These are phyloP conservation scores for Polypedilum vanderplanki DNA, from an alignment of 1,140 invertebrate species.

Conservation along the genomic window DNA sequence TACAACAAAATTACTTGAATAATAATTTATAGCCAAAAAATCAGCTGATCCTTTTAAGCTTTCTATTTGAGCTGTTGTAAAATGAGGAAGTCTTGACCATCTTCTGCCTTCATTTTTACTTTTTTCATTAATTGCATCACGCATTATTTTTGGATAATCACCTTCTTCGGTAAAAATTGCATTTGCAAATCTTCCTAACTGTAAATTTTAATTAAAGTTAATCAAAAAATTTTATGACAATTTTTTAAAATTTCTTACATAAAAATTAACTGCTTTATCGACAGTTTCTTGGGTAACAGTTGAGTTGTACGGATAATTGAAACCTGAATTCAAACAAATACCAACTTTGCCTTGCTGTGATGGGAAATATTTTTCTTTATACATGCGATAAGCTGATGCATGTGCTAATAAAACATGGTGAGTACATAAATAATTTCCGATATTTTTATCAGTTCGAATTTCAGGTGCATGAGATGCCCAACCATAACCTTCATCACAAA, in stretches of 20 bases:
- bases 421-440: conserved; percentile 45
- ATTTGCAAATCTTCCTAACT: conserved; percentile 54
- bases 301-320: neutral
- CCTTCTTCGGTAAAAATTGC: conserved; percentile 53
- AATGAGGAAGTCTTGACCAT: conserved; percentile 45
- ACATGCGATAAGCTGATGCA: conserved; percentile 37
- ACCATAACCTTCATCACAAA: conserved; percentile 12
- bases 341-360: conserved; percentile 33
- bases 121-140: conserved; percentile 45
- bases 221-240: neutral
- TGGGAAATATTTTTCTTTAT: conserved; percentile 32
- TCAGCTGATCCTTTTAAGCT: conserved; percentile 33
- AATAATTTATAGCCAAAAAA: conserved; percentile 37
- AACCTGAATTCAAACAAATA: conserved; percentile 26
- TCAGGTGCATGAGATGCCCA: neutral
- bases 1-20: conserved; percentile 31
- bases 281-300: neutral
- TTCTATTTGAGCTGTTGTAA: conserved; percentile 47
- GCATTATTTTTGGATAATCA: conserved; percentile 55
- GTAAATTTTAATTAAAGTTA: neutral
- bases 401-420: conserved; percentile 47
- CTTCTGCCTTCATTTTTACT: conserved; percentile 46
- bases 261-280: conserved; percentile 38
- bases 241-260: neutral
- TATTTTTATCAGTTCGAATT: conserved; percentile 32